A percentile compares a stretch with the other conserved stretches of the same genome.
Evolutionary conservation across 1,140 invertebrate genomes (phyloP).

Genomic region (Conus betulinus): DNA sequence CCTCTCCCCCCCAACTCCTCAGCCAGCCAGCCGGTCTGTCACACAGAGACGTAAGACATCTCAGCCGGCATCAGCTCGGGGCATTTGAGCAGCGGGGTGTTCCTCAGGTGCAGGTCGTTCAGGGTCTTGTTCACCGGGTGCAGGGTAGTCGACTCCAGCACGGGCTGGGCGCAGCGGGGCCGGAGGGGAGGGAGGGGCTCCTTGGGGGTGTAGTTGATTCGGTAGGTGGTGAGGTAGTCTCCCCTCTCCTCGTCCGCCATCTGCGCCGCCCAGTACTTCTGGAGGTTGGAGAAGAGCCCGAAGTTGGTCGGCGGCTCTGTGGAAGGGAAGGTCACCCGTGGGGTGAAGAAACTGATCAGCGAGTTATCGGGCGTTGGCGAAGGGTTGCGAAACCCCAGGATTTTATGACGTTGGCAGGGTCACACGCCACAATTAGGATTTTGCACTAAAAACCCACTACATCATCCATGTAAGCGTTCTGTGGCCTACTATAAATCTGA

Average conservation of each 20-base stretch:
- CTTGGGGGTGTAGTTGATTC: slow-evolving; percentile 28
- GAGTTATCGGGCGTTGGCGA: too few relatives aligned
- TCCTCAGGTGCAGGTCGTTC: slow-evolving; percentile 54
- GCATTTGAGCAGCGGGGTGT: slow-evolving; percentile 35
- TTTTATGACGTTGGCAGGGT: too few relatives aligned
- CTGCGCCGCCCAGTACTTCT: slow-evolving; percentile 50
- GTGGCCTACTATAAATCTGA: too few relatives aligned
- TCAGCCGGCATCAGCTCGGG: slow-evolving; percentile 45
- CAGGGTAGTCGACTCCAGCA: slow-evolving; percentile 49
- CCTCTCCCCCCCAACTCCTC: too few relatives aligned
- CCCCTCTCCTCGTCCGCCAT: slow-evolving; percentile 51
- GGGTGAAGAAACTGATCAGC: too few relatives aligned
- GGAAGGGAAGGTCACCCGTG: too few relatives aligned
- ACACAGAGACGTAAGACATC: neutral
- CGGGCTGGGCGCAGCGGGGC: slow-evolving; percentile 45
- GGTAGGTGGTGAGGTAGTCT: slow-evolving; percentile 54
- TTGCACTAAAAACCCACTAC: too few relatives aligned
- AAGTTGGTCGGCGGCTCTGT: slow-evolving; percentile 58
- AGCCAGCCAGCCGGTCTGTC: too few relatives aligned
- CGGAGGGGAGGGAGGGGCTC: slow-evolving; percentile 5
- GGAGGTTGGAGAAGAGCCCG: slow-evolving; percentile 45
- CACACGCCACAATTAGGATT: too few relatives aligned
- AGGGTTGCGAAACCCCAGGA: too few relatives aligned
- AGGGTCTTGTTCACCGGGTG: slow-evolving; percentile 53
- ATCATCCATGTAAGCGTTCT: too few relatives aligned